These are phyloP conservation scores for Pteronotus mesoamericanus DNA, from an alignment of 2,797 vertebrate genomes.

Conservation along the genomic window DNA sequence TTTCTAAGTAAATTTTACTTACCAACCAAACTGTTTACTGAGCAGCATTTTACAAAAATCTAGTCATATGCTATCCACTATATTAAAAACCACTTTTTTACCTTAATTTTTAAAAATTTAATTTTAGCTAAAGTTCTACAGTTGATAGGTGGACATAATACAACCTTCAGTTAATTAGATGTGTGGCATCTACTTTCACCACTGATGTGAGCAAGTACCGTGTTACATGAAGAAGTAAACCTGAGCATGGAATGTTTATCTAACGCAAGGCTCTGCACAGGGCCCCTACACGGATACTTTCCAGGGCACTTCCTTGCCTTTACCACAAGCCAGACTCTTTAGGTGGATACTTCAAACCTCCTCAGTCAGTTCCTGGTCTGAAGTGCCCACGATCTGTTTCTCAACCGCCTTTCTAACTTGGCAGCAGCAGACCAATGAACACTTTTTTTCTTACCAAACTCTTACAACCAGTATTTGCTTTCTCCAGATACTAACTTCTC, in stretches of 20 bases:
- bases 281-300: not conserved
- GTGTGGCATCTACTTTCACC: not conserved
- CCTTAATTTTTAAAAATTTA: not conserved
- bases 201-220: not conserved
- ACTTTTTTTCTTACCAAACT: not conserved
- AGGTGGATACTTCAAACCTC: not conserved
- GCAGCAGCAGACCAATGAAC: not conserved
- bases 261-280: not conserved
- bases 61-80: not conserved
- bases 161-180: not conserved
- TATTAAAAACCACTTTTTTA: conserved; percentile 2
- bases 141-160: not conserved
- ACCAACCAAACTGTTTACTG: not conserved
- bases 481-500: not conserved
- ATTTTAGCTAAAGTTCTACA: not conserved
- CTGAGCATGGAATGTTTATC: not conserved
- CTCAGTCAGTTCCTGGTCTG: not conserved
- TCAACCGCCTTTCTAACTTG: not conserved
- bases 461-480: not conserved
- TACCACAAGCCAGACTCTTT: not conserved
- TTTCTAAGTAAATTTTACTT: conserved; percentile 22
- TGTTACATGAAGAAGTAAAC: not conserved
- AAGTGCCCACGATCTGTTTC: not conserved
- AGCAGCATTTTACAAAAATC: conserved; percentile 11
- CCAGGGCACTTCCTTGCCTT: not conserved